Percentiles rank a stretch among this genome's conserved stretches.
These are phyloP conservation scores for Hydrocynus forskahlii DNA, from an alignment of 2,797 vertebrate genomes.

Conservation along the genomic window DNA sequence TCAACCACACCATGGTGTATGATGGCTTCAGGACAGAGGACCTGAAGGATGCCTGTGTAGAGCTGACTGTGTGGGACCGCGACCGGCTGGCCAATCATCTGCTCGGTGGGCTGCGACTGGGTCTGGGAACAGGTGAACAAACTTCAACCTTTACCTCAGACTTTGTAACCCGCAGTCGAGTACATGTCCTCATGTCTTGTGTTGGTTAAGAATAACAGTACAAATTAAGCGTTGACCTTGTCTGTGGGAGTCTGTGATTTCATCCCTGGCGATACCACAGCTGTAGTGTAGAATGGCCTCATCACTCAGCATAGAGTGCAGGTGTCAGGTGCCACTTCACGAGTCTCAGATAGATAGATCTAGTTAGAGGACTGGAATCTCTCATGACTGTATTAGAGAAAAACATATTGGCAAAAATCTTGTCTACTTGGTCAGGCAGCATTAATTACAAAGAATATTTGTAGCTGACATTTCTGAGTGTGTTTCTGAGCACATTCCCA, in stretches of 20 bases:
- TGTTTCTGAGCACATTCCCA: not conserved
- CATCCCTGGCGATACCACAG: too few relatives aligned
- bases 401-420: too few relatives aligned
- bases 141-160: too few relatives aligned
- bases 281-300: too few relatives aligned
- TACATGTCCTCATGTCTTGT: not conserved
- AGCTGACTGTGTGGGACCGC: constrained; percentile 94
- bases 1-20: constrained; percentile 99
- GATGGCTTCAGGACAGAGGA: constrained; percentile 91
- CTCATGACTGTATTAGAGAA: too few relatives aligned
- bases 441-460: not conserved
- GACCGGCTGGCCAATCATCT: constrained; percentile 90
- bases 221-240: too few relatives aligned
- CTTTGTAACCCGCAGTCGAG: not conserved
- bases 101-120: constrained; percentile 90
- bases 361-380: too few relatives aligned
- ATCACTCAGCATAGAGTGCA: too few relatives aligned
- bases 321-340: too few relatives aligned
- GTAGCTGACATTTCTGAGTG: not conserved
- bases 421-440: too few relatives aligned
- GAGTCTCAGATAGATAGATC: too few relatives aligned
- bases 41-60: constrained; percentile 89
- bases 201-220: not conserved
- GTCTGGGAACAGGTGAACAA: constrained; percentile 86
- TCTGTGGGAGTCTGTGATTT: too few relatives aligned